These are phyloP conservation scores for Henricia sp. DNA, from an alignment of 53 echinoderm and acorn worm species.

Conservation along the genomic window DNA sequence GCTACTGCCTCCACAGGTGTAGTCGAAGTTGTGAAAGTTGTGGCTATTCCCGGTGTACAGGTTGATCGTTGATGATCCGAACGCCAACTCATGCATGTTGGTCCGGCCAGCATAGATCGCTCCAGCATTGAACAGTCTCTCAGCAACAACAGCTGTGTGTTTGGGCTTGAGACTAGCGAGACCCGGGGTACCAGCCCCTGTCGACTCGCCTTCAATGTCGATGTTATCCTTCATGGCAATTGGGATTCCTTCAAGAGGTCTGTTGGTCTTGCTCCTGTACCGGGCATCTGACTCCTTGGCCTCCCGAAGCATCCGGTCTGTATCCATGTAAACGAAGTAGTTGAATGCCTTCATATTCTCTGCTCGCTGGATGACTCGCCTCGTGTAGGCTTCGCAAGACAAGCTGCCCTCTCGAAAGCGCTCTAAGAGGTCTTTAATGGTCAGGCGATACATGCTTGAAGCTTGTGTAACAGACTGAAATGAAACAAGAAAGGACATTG, in stretches of 20 bases:
- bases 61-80: neutral
- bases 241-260: conserved; percentile 41
- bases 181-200: no score
- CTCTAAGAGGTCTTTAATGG: conserved; percentile 3
- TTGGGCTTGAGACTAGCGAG: conserved; percentile 26
- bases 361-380: conserved; percentile 28
- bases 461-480: no score
- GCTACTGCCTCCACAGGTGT: conserved; percentile 42
- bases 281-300: conserved; percentile 40
- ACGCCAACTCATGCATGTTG: conserved; percentile 35
- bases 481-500: no score
- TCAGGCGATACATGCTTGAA: conserved; percentile 20
- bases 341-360: conserved; percentile 26
- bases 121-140: conserved; percentile 21
- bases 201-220: no score
- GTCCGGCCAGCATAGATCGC: conserved; percentile 30
- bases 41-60: conserved; percentile 7
- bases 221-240: conserved; percentile 36
- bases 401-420: conserved; percentile 15
- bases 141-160: conserved; percentile 23
- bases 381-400: conserved; percentile 15
- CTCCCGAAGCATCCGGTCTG: conserved; percentile 14
- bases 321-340: conserved; percentile 46
- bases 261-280: conserved; percentile 40
- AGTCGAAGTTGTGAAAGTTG: conserved; percentile 48